phyloP scores from a whole-genome alignment of 2,113 vertebrate species.

The Agapornis roseicollis region DNA sequence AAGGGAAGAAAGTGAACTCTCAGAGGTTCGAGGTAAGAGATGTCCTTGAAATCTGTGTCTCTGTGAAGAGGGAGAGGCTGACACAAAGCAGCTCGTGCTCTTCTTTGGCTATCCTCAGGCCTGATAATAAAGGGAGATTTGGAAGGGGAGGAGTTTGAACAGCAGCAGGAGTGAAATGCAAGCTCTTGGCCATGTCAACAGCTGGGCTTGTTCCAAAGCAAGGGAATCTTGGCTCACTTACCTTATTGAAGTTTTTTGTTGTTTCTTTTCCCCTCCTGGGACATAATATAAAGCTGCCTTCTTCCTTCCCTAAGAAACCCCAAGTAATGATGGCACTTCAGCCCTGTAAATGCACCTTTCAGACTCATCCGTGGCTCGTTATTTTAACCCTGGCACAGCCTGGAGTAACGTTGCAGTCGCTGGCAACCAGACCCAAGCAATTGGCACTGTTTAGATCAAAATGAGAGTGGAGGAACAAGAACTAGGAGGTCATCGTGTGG shows the following conservation, averaged over 20 bases:
- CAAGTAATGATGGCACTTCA: background rate
- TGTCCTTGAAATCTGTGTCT: background rate
- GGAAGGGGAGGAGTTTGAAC: constrained; percentile 1
- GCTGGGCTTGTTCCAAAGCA: constrained; percentile 32
- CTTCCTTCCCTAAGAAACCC: background rate
- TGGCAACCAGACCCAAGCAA: background rate
- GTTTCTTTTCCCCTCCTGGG: background rate
- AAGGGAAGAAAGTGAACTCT: constrained; percentile 97
- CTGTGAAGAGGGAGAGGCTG: background rate
- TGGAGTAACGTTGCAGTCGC: background rate
- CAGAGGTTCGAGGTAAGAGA: constrained; percentile 93
- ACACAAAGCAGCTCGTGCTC: constrained; percentile 1
- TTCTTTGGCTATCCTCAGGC: background rate
- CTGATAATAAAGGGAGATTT: background rate
- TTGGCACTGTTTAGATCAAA: constrained; percentile 38
- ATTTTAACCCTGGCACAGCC: background rate
- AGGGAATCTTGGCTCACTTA: background rate
- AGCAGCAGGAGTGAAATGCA: constrained; percentile 14
- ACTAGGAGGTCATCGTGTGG: constrained; percentile 33
- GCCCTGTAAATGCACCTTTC: background rate
- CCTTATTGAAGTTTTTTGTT: background rate
- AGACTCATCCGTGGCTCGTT: background rate
- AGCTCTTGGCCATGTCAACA: constrained; percentile 14
- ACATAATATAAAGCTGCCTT: background rate
- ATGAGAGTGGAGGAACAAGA: background rate